phyloP scores from a whole-genome alignment of 2,888 invertebrate species.

The Abscondita cerata region DNA sequence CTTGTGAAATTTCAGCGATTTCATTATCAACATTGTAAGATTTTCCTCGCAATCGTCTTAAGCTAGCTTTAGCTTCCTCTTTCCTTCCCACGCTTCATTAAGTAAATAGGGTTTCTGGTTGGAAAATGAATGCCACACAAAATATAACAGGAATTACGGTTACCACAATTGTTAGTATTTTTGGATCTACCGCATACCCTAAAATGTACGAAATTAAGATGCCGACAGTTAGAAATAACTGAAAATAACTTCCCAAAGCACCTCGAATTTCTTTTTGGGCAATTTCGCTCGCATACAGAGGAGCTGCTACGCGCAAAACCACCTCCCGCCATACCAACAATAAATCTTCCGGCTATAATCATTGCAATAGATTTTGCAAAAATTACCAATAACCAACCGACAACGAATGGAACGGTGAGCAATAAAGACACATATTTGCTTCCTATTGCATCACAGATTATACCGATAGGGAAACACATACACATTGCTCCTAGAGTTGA shows the following conservation, averaged over 20 bases:
- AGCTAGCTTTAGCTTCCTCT: constrained; percentile 72
- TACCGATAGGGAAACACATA: constrained; percentile 76
- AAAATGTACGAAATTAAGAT: constrained; percentile 76
- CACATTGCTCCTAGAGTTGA: constrained; percentile 76
- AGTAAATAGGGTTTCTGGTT: constrained; percentile 88
- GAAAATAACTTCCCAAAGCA: constrained; percentile 84
- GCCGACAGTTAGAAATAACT: constrained; percentile 83
- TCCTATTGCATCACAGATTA: constrained; percentile 71
- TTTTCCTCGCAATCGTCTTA: constrained; percentile 76
- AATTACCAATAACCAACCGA: constrained; percentile 78
- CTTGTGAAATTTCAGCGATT: constrained; percentile 65
- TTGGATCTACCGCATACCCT: constrained; percentile 56
- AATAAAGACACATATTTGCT: constrained; percentile 73
- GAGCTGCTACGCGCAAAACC: constrained; percentile 84
- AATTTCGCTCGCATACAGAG: constrained; percentile 86
- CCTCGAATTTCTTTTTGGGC: constrained; percentile 85
- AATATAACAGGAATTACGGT: constrained; percentile 73
- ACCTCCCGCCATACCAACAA: constrained; percentile 78
- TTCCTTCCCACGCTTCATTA: constrained; percentile 68
- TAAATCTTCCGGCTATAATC: constrained; percentile 71
- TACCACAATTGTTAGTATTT: constrained; percentile 71
- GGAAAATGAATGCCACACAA: constrained; percentile 74
- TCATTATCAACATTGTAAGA: constrained; percentile 76
- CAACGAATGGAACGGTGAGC: constrained; percentile 70
- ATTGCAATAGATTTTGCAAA: constrained; percentile 65